Conservation (phyloP, 2,888 invertebrate genomes). For the Esperia sulphurella region DNA sequence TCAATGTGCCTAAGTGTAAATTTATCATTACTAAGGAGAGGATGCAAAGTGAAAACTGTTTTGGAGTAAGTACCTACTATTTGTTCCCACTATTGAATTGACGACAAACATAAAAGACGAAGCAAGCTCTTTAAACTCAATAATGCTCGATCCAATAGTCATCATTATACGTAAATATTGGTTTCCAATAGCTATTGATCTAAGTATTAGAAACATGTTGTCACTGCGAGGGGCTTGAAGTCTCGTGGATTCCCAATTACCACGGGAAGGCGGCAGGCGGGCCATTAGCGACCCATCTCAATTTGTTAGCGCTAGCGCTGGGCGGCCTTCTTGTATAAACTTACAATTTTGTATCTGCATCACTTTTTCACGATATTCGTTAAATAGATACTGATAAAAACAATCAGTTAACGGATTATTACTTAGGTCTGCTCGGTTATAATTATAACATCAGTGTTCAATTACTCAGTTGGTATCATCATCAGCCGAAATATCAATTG, state of each 20-base stretch:
- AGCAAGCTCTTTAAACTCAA: conserved; percentile 1
- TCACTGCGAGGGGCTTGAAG: conserved; percentile 28
- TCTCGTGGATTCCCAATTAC: conserved; percentile 44
- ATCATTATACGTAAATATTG: background rate
- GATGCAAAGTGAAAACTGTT: too few relatives aligned
- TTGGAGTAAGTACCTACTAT: background rate
- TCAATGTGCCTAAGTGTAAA: conserved; percentile 7
- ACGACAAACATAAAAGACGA: background rate
- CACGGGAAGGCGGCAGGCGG: conserved; percentile 24
- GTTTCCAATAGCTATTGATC: conserved; percentile 29
- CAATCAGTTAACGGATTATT: too few relatives aligned
- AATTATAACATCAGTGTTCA: too few relatives aligned
- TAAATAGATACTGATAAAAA: background rate
- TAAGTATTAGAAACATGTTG: conserved; percentile 30
- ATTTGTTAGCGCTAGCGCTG: conserved; percentile 39
- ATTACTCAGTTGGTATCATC: too few relatives aligned
- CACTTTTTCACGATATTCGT: background rate
- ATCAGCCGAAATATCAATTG: too few relatives aligned
- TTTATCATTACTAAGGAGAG: background rate
- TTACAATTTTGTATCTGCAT: background rate
- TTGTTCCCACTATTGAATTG: background rate
- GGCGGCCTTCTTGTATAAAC: background rate
- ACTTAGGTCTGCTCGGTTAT: too few relatives aligned
- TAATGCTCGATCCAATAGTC: conserved; percentile 1
- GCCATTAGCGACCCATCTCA: conserved; percentile 42